phyloP scores from a whole-genome alignment of 1,140 invertebrate species.

The Euwallacea similis region DNA sequence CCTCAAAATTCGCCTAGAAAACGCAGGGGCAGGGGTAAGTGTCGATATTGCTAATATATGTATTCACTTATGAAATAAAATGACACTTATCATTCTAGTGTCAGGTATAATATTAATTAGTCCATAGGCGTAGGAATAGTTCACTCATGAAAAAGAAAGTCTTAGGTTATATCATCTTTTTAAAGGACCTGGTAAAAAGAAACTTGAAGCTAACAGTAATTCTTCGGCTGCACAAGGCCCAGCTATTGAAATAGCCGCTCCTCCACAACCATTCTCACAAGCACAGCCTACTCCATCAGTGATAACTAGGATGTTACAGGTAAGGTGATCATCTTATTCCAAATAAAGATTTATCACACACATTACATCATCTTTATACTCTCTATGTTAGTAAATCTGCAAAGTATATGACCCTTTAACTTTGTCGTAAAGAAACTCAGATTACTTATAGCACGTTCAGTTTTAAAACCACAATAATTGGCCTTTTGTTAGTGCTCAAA shows the following conservation, averaged over 20 bases:
- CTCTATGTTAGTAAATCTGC: too few relatives aligned
- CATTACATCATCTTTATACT: too few relatives aligned
- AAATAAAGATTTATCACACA: too few relatives aligned
- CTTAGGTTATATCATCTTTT: not conserved
- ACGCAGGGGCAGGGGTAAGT: conserved; percentile 36
- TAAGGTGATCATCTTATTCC: not conserved
- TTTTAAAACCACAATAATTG: too few relatives aligned
- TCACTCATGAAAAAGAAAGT: not conserved
- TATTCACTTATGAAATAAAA: too few relatives aligned
- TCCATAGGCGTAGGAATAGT: not conserved
- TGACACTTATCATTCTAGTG: too few relatives aligned
- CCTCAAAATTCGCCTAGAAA: conserved; percentile 23
- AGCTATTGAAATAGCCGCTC: conserved; percentile 51
- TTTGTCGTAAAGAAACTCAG: too few relatives aligned
- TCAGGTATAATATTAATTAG: too few relatives aligned
- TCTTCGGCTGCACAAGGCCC: conserved; percentile 26
- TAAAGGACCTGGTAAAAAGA: conserved; percentile 35
- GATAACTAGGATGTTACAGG: conserved; percentile 65
- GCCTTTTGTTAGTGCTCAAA: too few relatives aligned
- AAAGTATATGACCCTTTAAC: too few relatives aligned
- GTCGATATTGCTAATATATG: too few relatives aligned
- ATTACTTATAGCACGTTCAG: too few relatives aligned
- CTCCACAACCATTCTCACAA: conserved; percentile 55
- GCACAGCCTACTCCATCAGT: conserved; percentile 58
- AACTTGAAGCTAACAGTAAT: conserved; percentile 31